Base-by-base conservation (phyloP, 2,888 invertebrate species). In the Diloba caeruleocephala region DNA sequence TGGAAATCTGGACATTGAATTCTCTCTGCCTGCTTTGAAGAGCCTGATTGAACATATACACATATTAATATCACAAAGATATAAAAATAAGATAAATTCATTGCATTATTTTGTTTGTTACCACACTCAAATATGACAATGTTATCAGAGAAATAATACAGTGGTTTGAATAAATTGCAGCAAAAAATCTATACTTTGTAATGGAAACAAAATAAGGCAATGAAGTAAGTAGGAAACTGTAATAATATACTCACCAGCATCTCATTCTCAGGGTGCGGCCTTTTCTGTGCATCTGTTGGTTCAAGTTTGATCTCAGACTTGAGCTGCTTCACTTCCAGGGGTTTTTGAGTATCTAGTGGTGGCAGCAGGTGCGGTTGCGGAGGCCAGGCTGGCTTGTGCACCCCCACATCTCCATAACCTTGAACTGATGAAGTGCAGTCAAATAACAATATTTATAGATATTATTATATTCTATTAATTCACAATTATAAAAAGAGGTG, bases 241-340 rank as follows among this genome's bases (percentile, higher is more conserved):
- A 4, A 13, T 1, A 25, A 26, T 39, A 43, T 21, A 49, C 58
- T 74, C 67, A 90, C 92, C 90, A 92, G 87, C 76, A 92, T 85
- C 39, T 92, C 92, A 62, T 67, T 79, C 14, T 92, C 93, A 0
- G 90, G 89, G 64, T 93, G 93, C 1, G 89, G 82, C 67, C 93
- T 70, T 58, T 92, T 93, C 50, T 90, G 92, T 10, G 88, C 80
- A 41, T 93, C 93, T 0, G 87, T 74, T 0, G 93, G 92, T 67
- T 93, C 93, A 3, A 93, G 73, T 71, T 93, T 93, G 53, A 93
- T 92, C 75, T 93, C 93, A 0, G 92, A 91, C 63, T 93, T 93
- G 1, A 89, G 82, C 26, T 92, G 90, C 43, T 92, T 92, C 6
- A 91, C 82, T 33, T 92, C 92, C 1, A 92, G 71, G 0, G 90